These are phyloP conservation scores for Harpalus rubripes DNA, from an alignment of 2,888 invertebrate genomes.

Conservation along the genomic window DNA sequence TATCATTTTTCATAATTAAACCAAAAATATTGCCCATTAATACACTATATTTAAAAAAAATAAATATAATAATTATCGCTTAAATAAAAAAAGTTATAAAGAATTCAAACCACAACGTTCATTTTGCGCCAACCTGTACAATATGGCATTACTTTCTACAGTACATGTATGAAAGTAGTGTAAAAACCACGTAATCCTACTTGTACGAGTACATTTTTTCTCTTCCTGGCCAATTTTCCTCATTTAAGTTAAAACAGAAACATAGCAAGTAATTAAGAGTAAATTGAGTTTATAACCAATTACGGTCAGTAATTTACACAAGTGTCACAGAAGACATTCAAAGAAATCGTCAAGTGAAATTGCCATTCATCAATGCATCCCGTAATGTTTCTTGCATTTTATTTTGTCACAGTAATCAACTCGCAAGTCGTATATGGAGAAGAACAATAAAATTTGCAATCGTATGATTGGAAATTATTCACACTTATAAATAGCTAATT, in stretches of 20 bases:
- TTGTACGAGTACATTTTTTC: background rate
- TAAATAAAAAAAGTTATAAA: no score
- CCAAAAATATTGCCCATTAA: no score
- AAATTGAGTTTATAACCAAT: slow-evolving; percentile 3
- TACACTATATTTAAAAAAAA: no score
- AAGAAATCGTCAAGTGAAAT: background rate
- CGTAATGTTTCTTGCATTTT: background rate
- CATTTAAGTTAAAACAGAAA: slow-evolving; percentile 3
- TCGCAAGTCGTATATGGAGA: background rate
- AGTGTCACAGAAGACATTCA: background rate
- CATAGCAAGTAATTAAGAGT: background rate
- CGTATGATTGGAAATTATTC: background rate
- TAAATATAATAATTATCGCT: no score
- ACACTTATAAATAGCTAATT: background rate
- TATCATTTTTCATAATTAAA: no score
- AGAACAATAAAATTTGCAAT: background rate
- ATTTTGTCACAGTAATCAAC: background rate
- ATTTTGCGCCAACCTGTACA: no score
- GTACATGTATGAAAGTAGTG: background rate
- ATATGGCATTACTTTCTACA: no score
- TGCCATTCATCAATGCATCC: background rate
- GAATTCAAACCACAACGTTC: no score
- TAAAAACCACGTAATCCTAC: background rate
- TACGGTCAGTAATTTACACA: background rate
- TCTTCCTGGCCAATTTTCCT: background rate